These are phyloP conservation scores for Dryas iulia DNA, from an alignment of 1,140 invertebrate genomes.

Conservation along the genomic window DNA sequence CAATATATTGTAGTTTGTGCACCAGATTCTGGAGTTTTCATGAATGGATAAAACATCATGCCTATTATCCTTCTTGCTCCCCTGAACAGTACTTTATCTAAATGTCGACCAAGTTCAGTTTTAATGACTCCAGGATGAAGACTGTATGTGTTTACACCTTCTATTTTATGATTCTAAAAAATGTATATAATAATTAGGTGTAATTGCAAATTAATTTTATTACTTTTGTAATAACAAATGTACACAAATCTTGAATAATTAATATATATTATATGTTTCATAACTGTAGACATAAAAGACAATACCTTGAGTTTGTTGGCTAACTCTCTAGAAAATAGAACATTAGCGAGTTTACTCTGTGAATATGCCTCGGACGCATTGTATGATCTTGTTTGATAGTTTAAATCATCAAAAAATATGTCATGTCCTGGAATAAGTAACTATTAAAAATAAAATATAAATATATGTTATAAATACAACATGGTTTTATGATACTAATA, in stretches of 20 bases:
- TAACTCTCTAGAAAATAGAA: slow-evolving; percentile 86
- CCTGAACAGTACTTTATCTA: slow-evolving; percentile 79
- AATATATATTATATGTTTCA: too few relatives aligned
- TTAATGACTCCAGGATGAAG: slow-evolving; percentile 87
- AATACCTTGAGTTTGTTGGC: slow-evolving; percentile 81
- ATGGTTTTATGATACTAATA: neutral
- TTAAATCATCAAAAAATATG: slow-evolving; percentile 87
- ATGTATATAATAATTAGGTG: neutral
- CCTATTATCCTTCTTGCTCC: slow-evolving; percentile 54
- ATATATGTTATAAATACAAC: neutral
- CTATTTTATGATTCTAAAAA: slow-evolving; percentile 63
- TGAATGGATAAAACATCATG: slow-evolving; percentile 60
- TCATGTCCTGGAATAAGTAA: slow-evolving; percentile 77
- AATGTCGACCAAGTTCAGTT: slow-evolving; percentile 88
- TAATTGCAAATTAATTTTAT: neutral
- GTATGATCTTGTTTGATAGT: slow-evolving; percentile 83
- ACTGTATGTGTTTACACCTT: slow-evolving; percentile 84
- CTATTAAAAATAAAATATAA: too few relatives aligned
- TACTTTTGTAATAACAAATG: neutral
- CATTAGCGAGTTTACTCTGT: slow-evolving; percentile 89
- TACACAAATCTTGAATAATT: too few relatives aligned
- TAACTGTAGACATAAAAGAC: too few relatives aligned
- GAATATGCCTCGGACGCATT: slow-evolving; percentile 82
- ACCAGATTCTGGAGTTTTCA: slow-evolving; percentile 85
- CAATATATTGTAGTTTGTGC: slow-evolving; percentile 91